Conservation (phyloP, 1,140 invertebrate genomes). For the Chlorops oryzae region DNA sequence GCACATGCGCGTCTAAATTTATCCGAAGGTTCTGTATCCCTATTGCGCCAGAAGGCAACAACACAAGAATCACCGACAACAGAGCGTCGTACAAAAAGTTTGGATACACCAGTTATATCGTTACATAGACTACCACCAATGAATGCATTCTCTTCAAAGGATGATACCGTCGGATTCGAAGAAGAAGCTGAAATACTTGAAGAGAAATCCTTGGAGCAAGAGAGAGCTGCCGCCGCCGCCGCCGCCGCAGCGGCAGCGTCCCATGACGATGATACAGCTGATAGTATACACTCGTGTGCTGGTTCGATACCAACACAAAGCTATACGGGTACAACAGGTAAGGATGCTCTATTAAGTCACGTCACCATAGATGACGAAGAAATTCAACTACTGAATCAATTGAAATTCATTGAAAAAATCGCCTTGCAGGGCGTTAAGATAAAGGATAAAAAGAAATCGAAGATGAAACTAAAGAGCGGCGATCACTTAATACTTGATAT, state of each 20-base stretch:
- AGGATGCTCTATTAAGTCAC: constrained; percentile 32
- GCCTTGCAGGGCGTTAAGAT: constrained; percentile 47
- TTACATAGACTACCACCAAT: constrained; percentile 70
- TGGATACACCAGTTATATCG: constrained; percentile 75
- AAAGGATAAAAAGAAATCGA: constrained; percentile 44
- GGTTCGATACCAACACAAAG: constrained; percentile 42
- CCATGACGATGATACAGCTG: constrained; percentile 35
- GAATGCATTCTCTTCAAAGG: constrained; percentile 80
- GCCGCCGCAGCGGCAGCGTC: constrained; percentile 13
- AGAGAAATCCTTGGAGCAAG: constrained; percentile 50
- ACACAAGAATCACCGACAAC: constrained; percentile 63
- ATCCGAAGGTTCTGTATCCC: constrained; percentile 70
- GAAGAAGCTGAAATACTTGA: constrained; percentile 60
- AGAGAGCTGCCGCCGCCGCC: too few relatives aligned
- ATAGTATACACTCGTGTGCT: constrained; percentile 42
- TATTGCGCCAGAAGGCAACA: constrained; percentile 66
- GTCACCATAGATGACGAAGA: constrained; percentile 56
- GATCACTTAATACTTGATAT: constrained; percentile 46
- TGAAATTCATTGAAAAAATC: constrained; percentile 43
- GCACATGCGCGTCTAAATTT: constrained; percentile 69
- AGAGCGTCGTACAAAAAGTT: constrained; percentile 69
- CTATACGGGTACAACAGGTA: constrained; percentile 22
- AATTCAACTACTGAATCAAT: constrained; percentile 50
- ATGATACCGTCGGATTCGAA: constrained; percentile 71
- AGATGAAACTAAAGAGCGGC: constrained; percentile 43